phyloP scores from a whole-genome alignment of 2,113 vertebrate genomes.

The Xyliphius kryptos region DNA sequence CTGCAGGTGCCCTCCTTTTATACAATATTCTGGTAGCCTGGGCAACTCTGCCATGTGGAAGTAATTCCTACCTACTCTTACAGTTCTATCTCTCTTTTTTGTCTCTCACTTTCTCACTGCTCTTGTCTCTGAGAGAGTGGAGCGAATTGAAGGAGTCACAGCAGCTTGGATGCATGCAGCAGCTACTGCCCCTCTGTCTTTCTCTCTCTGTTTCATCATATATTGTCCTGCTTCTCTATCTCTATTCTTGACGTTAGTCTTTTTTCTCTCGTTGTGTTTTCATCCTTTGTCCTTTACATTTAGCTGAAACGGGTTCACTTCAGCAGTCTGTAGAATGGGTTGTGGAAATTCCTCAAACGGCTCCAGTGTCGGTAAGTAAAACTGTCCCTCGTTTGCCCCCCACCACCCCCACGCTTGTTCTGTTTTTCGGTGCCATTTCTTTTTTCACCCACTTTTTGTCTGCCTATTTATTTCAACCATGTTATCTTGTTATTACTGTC shows the following conservation, averaged over 20 bases:
- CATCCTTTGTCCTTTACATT: not conserved
- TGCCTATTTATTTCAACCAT: no score
- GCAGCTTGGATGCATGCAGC: not conserved
- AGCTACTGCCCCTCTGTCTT: not conserved
- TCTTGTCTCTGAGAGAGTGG: constrained; percentile 4
- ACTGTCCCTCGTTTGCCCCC: not conserved
- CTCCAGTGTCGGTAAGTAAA: constrained; percentile 10
- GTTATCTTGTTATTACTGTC: no score
- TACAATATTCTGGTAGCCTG: constrained; percentile 12
- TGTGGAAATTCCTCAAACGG: constrained; percentile 8
- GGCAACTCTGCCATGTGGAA: constrained; percentile 24
- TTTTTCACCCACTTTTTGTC: no score
- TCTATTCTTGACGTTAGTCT: not conserved
- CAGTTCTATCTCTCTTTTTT: not conserved
- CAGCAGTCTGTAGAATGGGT: not conserved
- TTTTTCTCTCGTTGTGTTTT: not conserved
- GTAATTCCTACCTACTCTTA: constrained; percentile 25
- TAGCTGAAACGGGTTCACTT: no score
- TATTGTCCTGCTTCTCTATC: not conserved
- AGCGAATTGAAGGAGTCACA: constrained; percentile 15
- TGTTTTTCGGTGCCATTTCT: no score
- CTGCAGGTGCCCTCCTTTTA: not conserved
- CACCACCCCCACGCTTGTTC: no score
- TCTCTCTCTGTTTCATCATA: not conserved
- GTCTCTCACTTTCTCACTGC: constrained; percentile 13